Conservation (phyloP, 1,140 invertebrate species). For the Drosophila santomea region DNA sequence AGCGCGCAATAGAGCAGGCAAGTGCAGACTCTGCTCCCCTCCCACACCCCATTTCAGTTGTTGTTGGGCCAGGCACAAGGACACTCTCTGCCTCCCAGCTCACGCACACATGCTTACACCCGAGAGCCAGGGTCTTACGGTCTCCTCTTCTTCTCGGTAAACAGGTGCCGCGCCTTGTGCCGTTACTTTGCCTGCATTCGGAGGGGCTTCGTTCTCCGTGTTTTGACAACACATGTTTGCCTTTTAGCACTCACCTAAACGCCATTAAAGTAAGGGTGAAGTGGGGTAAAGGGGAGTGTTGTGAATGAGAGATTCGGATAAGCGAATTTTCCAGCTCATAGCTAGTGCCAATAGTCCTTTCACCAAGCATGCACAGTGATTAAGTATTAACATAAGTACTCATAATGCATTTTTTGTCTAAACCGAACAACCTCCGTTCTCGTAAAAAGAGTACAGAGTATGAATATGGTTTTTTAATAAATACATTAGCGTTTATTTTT, state of each 20-base stretch:
- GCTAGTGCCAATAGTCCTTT: background rate
- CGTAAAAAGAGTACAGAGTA: no score
- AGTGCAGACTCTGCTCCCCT: conserved; percentile 67
- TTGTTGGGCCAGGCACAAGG: conserved; percentile 75
- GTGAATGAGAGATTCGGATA: background rate
- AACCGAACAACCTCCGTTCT: no score
- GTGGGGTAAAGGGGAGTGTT: background rate
- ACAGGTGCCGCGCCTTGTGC: conserved; percentile 62
- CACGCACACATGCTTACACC: conserved; percentile 31
- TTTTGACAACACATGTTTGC: conserved; percentile 58
- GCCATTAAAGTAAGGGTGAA: conserved; percentile 3
- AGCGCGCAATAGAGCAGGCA: conserved; percentile 40
- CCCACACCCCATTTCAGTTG: conserved; percentile 14
- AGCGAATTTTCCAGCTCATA: background rate
- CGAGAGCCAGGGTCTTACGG: conserved; percentile 32
- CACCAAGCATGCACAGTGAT: no score
- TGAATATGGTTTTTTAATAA: no score
- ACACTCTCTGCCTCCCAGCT: conserved; percentile 56
- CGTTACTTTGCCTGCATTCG: conserved; percentile 24
- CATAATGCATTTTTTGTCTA: no score
- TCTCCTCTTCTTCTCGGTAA: conserved; percentile 53
- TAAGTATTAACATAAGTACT: no score
- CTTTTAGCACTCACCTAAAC: conserved; percentile 22
- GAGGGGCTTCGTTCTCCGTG: conserved; percentile 20
- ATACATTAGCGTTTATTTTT: no score